Base-by-base conservation (phyloP, 2,888 invertebrate species). In the Myopa testacea region DNA sequence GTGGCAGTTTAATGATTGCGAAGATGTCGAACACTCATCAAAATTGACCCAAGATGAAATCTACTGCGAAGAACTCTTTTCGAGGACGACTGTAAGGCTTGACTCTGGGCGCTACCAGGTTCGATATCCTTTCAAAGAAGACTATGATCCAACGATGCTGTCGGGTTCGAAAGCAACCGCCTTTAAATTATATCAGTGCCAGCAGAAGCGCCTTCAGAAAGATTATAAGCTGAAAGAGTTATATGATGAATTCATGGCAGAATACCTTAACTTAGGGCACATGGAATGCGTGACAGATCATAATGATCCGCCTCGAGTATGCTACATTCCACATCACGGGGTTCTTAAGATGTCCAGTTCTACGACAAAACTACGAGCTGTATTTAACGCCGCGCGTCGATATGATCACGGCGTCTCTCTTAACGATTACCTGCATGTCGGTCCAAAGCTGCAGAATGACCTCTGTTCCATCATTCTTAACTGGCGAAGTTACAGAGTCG, bases 401-500 rank as follows among this genome's bases (percentile, higher is more conserved):
- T 34, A 37, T 40, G 12, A 40, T 4, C 38, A 40, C 37, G 79
- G 75, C 19, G 55, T 75, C 12, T 76, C 80, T 6, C 37, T 79
- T 7, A 81, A 81, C 58, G 78, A 81, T 58, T 81, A 80, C 52
- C 76, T 81, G n/a, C 76, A 80, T 55, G 75, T 77, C 7, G 78
- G 79, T n/a, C 77, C 81, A 5, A 80, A 82, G 40, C 78, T 81
- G 14, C 80, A 79, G 34, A 76, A 52, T 50, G 77, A 81, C 7
- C 55, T 80, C 3, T 34, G 71, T 4, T 76, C 60, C 16, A 12
- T 60, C 19, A 60, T 60, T 19, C 19, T 60, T 8, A 14, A 60
- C 60, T 60, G 60, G 60, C 60, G 60, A 19, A 16, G 60, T 19
- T 14, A 60, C 19, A 16, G 60, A 16, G 19, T 60, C 19, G 60